Base-by-base conservation (phyloP, 1,140 invertebrate genomes). In the Asobara japonica region DNA sequence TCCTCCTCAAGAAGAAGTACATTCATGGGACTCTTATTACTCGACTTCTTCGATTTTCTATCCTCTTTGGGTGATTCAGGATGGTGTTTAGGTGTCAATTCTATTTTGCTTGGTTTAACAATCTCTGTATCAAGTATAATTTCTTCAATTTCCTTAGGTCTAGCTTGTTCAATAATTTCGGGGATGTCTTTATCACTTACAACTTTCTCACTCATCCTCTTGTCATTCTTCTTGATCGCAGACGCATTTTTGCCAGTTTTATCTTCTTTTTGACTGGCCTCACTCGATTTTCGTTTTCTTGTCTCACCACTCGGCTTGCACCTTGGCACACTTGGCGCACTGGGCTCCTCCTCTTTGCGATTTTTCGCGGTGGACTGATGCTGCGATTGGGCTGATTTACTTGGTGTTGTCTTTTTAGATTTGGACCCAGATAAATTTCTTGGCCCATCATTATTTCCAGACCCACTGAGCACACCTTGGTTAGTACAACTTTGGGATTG, bases 171-270 rank as follows among this genome's bases (percentile, higher is more conserved):
- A 16, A 56, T 38, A 31, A 41, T 29, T 22, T 68, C 33, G 3
- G 73, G 62, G 25, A 68, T 48, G 66, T 76, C 68, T 64, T 74
- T 72, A 25, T 65, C 66, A 76, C 33, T 73, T 45, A 38, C 31
- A 20, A 48, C 31, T 79, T 74, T 82, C 1, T 89, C 84, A 33
- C 82, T 90, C 79, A 91, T 25, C 87, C 90, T 91, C 89, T 92
- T 91, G 86, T 93, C 89, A 89, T 88, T 82, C 90, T 93, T 90
- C 90, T 91, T 89, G 90, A 92, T 77, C 92, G 90, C 74, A 93
- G 89, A 84, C 75, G 88, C 89, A 84, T 85, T 80, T 84, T 91
- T 88, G 84, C 84, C 78, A 84, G 89, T 86, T 88, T 91, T 90
- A 79, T 89, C 83, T 74, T 88, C 84, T 74, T 87, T 87, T 65